phyloP scores from a whole-genome alignment of 2,888 invertebrate species.

The Drosophila fungiperda region DNA sequence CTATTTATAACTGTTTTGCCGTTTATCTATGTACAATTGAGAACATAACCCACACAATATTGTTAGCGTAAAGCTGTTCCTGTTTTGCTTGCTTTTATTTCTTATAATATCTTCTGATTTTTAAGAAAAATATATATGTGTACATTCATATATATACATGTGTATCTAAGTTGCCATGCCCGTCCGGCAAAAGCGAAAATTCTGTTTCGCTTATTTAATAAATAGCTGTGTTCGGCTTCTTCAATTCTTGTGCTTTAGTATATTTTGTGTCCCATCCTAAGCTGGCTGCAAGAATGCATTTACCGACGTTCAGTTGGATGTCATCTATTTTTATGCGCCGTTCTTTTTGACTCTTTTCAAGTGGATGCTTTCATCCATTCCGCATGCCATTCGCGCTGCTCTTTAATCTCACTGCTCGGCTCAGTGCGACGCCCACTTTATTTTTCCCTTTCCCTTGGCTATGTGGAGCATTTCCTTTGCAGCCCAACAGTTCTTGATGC shows the following conservation, averaged over 20 bases:
- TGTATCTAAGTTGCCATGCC: background rate
- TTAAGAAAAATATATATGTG: background rate
- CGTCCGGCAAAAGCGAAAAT: slow-evolving; percentile 17
- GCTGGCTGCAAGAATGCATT: slow-evolving; percentile 52
- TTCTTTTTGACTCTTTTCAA: slow-evolving; percentile 22
- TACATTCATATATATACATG: background rate
- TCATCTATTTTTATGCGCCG: slow-evolving; percentile 51
- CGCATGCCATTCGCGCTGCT: slow-evolving; percentile 38
- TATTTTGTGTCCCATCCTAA: slow-evolving; percentile 25
- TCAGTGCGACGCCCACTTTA: slow-evolving; percentile 25
- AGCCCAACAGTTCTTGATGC: slow-evolving; percentile 47
- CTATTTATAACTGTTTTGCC: background rate
- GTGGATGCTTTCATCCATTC: slow-evolving; percentile 21
- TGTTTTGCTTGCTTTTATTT: slow-evolving; percentile 7
- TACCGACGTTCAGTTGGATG: slow-evolving; percentile 47
- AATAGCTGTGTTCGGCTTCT: slow-evolving; percentile 35
- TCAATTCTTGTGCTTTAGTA: slow-evolving; percentile 10
- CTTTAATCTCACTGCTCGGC: slow-evolving; percentile 54
- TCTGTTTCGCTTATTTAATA: slow-evolving; percentile 47
- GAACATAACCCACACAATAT: slow-evolving; percentile 3
- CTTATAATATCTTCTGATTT: slow-evolving; percentile 3
- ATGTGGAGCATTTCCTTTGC: slow-evolving; percentile 56
- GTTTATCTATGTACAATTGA: background rate
- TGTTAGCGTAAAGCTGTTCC: background rate
- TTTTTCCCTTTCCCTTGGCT: slow-evolving; percentile 16